phyloP scores from a whole-genome alignment of 1,140 invertebrate species.

The Streblospio benedicti region DNA sequence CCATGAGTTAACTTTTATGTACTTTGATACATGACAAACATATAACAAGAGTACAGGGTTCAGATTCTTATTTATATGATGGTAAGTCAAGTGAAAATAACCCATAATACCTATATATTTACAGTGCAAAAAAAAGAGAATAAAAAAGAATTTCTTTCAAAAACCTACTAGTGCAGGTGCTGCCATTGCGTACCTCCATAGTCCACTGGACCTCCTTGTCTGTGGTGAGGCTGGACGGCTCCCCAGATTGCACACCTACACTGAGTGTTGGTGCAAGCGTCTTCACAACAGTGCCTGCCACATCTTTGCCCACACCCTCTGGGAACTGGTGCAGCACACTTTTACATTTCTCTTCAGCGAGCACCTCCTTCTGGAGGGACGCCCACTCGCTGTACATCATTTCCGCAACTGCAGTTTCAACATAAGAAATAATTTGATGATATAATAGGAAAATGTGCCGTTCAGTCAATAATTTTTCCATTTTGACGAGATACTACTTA shows the following conservation, averaged over 20 bases:
- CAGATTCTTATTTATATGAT: neutral
- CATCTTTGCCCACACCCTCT: slow-evolving; percentile 64
- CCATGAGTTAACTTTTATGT: neutral
- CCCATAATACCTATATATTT: neutral
- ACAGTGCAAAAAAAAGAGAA: neutral
- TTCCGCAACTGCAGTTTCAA: too few species aligned
- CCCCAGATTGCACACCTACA: slow-evolving; percentile 49
- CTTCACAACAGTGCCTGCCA: slow-evolving; percentile 72
- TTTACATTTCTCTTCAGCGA: slow-evolving; percentile 54
- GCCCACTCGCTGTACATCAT: slow-evolving; percentile 49
- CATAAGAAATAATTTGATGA: too few species aligned
- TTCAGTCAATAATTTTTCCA: too few species aligned
- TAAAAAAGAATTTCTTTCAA: neutral
- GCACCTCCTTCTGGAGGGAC: slow-evolving; percentile 42
- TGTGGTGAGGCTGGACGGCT: slow-evolving; percentile 40
- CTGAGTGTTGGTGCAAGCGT: slow-evolving; percentile 69
- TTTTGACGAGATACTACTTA: too few species aligned
- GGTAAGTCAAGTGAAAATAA: neutral
- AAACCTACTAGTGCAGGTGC: neutral
- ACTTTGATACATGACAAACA: neutral
- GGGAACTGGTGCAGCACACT: slow-evolving; percentile 83
- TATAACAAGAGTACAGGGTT: neutral
- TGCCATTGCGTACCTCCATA: slow-evolving; percentile 58
- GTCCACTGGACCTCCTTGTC: slow-evolving; percentile 76
- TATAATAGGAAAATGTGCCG: too few species aligned